Evolutionary conservation across 2,797 vertebrate species (phyloP), one percentile per base, ranked within the genome.

Genomic region (Coluber constrictor): DNA sequence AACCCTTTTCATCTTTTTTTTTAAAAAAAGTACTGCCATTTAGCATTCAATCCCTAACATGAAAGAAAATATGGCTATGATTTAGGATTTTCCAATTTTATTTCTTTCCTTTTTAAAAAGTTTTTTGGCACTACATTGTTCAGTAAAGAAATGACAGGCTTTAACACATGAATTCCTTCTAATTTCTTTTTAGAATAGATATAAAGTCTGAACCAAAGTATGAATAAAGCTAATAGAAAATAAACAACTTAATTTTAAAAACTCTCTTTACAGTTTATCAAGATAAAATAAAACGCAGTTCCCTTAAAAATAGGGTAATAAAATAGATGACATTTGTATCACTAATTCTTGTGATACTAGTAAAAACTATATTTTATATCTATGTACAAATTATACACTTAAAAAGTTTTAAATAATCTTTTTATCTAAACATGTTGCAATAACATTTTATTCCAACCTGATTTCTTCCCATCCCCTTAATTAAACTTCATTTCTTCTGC

Each of bases 281-380:
- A 97, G 97, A 98, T 98, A 98, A 99, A 99, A 98, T 98, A 99
- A 99, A 99, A 99, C 97, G 97, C 97, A 96, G 97, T 97, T 98
- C 98, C 99, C 99, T 98, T 98, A 99, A 99, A 99, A 99, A 99
- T 97, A 98, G 99, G 99, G 98, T 98, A 99, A 99, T 99, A 99
- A 99, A 99, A 99, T 99, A 99, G 98, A 98, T 99, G 98, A 99
- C 98, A 99, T 99, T 99, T 99, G 98, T 99, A 99, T 99, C 99
- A 99, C 99, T 98, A 97, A 92, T 97, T 98, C 98, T 98, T 98
- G 98, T 98, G 98, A 99, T 99, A 99, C 98, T 96, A 98, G 98
- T 99, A 99, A 98, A 99, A 99, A 99, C 98, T 98, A 98, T 98
- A 98, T 95, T 96, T 97, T 96, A 97, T 98, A 98, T 98, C 96